Conservation (phyloP, 2,888 invertebrate genomes). For the Desoria tigrina region DNA sequence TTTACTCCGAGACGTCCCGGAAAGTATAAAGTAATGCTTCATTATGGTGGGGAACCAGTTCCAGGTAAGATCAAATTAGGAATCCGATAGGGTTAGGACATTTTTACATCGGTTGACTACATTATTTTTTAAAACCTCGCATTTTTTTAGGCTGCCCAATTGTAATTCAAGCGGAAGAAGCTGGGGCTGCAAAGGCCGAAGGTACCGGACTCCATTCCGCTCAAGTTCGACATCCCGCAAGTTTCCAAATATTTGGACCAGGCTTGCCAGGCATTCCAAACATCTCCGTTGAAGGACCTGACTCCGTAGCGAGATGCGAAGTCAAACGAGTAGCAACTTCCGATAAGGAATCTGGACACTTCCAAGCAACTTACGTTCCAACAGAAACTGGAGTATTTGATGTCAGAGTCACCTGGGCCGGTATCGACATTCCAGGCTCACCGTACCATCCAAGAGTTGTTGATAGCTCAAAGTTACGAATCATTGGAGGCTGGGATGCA, state of each 20-base stretch:
- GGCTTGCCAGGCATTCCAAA: conserved; percentile 60
- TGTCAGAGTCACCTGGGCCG: conserved; percentile 73
- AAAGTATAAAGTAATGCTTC: conserved; percentile 66
- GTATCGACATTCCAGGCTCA: conserved; percentile 66
- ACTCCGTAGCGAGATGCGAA: conserved; percentile 59
- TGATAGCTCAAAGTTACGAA: conserved; percentile 69
- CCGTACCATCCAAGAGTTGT: conserved; percentile 80
- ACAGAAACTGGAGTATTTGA: conserved; percentile 89
- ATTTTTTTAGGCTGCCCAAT: conserved; percentile 60
- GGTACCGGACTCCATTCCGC: conserved; percentile 64
- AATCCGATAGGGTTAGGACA: no score
- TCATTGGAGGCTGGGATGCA: conserved; percentile 86
- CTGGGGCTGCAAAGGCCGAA: conserved; percentile 63
- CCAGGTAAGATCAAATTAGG: conserved; percentile 55
- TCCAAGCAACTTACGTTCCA: conserved; percentile 86
- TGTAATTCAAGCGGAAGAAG: conserved; percentile 63
- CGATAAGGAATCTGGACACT: conserved; percentile 66
- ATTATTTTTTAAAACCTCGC: no score
- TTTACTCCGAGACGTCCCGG: conserved; percentile 84
- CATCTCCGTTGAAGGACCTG: conserved; percentile 64
- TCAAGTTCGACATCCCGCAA: conserved; percentile 61
- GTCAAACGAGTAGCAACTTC: conserved; percentile 50
- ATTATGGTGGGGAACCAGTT: conserved; percentile 63
- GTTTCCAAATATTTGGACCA: conserved; percentile 62
- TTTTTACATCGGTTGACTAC: no score